Base-by-base conservation (phyloP, 2,797 vertebrate genomes). In the Cephalopachus bancanus region DNA sequence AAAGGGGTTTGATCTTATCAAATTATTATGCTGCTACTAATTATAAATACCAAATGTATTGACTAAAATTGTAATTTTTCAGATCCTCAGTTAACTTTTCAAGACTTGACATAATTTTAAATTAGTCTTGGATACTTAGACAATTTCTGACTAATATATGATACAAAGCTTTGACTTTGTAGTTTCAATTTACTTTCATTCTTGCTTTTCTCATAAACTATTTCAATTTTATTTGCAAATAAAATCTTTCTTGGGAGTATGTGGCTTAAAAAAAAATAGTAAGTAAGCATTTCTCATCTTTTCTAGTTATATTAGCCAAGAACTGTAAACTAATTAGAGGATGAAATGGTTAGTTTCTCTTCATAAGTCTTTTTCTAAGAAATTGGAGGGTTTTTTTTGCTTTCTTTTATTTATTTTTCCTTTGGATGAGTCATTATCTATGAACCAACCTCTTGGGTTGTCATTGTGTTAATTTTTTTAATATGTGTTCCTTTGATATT, bases 181-280 rank as follows among this genome's bases (percentile, higher is more conserved):
- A 71, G n/a, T 83, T 88, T 83, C n/a, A 83, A 71, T 78, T 78
- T 85, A 76, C 80, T 51, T 53, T 75, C 81, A 75, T 95, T 96
- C 26, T 78, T 71, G 9, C n/a, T 30, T 76, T 94, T 37, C 44
- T 67, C 33, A 79, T 51, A 69, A 53, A 26, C 24, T 6, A 2
- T 83, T 76, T 89, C 10, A 72, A 6, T 75, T 44, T 74, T 83
- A 49, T 67, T 53, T 53, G 26, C 81, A n/a, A 93, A 30, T 57
- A 72, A 76, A 62, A 26, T 67, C 37, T 67, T 74, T 71, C 60
- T 83, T 78, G 89, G 33, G 33, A 85, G 11, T 88, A 84, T 59
- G n/a, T 94, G 19, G 59, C 10, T 67, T 53, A 65, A 44, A 30
- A 26, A 74, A 57, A 67, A 65, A 33, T 11, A 71, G 57, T 89